These are phyloP conservation scores for Bradypodion pumilum DNA, from an alignment of 2,797 vertebrate genomes.

Conservation along the genomic window DNA sequence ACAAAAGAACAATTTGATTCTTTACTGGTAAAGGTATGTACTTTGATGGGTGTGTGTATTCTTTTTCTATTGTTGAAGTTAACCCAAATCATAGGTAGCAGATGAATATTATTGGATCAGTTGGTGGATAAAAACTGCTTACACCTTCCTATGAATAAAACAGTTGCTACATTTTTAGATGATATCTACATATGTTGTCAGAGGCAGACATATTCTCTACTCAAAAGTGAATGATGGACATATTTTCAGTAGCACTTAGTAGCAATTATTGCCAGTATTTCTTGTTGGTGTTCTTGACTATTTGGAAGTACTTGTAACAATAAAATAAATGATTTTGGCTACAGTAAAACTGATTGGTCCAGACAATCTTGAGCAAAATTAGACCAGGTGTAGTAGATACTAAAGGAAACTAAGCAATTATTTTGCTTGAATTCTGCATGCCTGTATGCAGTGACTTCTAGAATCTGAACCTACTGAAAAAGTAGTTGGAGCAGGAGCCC, in stretches of 20 bases:
- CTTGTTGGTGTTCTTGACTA: not conserved
- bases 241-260: not conserved
- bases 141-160: not conserved
- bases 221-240: not conserved
- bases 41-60: rapidly evolving
- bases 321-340: not conserved
- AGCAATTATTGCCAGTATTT: not conserved
- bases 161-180: not conserved
- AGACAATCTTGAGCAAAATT: not conserved
- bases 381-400: not conserved
- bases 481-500: not conserved
- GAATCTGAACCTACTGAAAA: not conserved
- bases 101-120: not conserved
- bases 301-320: not conserved
- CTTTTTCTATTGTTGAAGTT: not conserved
- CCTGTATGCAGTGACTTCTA: not conserved
- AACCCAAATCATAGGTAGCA: not conserved
- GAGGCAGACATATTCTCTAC: not conserved
- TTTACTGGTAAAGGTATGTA: slow-evolving; percentile 72
- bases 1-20: slow-evolving; percentile 69
- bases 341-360: not conserved
- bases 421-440: not conserved
- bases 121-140: not conserved
- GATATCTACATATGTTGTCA: not conserved
- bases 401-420: not conserved